Evolutionary conservation across 2,888 invertebrate genomes (phyloP).

Genomic region (Pimpla rufipes): DNA sequence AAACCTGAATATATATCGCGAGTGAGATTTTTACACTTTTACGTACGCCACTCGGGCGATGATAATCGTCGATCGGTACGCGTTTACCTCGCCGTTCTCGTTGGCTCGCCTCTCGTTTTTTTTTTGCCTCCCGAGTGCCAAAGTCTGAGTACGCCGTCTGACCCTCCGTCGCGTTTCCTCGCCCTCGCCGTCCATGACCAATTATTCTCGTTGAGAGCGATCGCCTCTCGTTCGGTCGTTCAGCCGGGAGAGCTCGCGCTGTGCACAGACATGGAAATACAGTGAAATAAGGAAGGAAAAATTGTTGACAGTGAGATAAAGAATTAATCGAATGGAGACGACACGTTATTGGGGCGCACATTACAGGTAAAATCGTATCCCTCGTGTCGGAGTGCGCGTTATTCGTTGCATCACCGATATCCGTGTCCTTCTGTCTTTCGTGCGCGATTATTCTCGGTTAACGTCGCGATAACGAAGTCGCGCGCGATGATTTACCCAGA

Average conservation of each 20-base stretch:
- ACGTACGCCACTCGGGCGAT: background rate
- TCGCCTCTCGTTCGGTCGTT: background rate
- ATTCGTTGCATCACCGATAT: background rate
- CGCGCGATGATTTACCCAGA: background rate
- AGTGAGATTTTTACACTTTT: slow-evolving; percentile 32
- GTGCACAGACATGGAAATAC: slow-evolving; percentile 7
- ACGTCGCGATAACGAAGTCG: background rate
- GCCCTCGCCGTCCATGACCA: slow-evolving; percentile 27
- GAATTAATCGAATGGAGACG: slow-evolving; percentile 70
- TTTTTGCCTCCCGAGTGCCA: slow-evolving; percentile 15
- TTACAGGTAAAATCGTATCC: slow-evolving; percentile 79
- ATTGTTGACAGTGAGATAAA: slow-evolving; percentile 28
- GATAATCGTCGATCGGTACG: slow-evolving; percentile 9
- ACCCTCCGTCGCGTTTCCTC: slow-evolving; percentile 17
- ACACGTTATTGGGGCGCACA: slow-evolving; percentile 81
- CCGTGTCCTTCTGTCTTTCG: too few species aligned
- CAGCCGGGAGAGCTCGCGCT: background rate
- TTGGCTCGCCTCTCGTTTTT: slow-evolving; percentile 22
- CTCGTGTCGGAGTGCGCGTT: slow-evolving; percentile 1
- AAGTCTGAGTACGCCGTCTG: slow-evolving; percentile 29
- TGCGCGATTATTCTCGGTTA: background rate
- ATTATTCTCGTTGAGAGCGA: slow-evolving; percentile 33
- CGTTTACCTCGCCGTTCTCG: background rate
- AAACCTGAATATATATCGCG: slow-evolving; percentile 36
- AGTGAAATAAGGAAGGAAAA: background rate